Conservation (phyloP, 2,797 vertebrate genomes). For the Acrossocheilus wenchowensis region DNA sequence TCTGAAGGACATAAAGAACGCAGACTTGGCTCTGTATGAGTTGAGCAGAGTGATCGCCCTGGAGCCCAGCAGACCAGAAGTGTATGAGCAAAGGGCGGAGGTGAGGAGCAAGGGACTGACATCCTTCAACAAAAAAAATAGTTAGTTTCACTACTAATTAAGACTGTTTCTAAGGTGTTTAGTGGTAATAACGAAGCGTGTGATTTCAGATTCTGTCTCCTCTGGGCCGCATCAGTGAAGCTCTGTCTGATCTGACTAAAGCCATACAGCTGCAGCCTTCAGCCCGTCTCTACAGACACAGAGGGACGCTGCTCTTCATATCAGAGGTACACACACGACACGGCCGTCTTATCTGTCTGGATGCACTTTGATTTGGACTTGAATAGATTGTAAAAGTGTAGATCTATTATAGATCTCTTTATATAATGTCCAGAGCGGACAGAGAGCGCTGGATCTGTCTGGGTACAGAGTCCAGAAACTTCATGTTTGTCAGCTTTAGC, state of each 20-base stretch:
- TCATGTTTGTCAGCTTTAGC: not conserved
- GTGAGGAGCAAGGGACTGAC: conserved; percentile 70
- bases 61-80: conserved; percentile 91
- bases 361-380: not conserved
- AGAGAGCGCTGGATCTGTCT: not conserved
- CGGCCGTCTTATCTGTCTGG: not conserved
- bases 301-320: conserved; percentile 95
- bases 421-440: not conserved
- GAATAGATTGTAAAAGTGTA: not conserved
- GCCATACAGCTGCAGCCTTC: conserved; percentile 96
- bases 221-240: conserved; percentile 93
- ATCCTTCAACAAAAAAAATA: not conserved
- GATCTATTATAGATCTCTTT: not conserved
- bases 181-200: not conserved
- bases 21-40: conserved; percentile 93
- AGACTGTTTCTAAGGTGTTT: not conserved
- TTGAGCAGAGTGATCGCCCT: conserved; percentile 91
- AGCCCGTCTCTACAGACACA: conserved; percentile 91
- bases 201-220: conserved; percentile 91
- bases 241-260: conserved; percentile 92
- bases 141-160: not conserved
- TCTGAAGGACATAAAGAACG: conserved; percentile 92
- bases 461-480: not conserved
- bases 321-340: conserved; percentile 84
- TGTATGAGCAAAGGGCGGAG: conserved; percentile 96